phyloP scores from a whole-genome alignment of 2,797 vertebrate species.

The Cyprinodon diabolis region DNA sequence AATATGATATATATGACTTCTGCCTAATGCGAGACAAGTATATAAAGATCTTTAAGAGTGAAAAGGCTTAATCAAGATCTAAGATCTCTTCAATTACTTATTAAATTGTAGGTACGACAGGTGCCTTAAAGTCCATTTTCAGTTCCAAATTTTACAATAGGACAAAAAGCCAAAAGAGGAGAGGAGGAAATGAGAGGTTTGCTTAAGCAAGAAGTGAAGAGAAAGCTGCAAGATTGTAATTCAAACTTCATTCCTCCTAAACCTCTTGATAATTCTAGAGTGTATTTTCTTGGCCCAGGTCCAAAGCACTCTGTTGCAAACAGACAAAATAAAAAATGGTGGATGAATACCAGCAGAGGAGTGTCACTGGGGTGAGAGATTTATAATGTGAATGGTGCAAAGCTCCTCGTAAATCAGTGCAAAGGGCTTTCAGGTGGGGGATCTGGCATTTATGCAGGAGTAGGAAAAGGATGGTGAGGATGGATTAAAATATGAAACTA shows the following conservation, averaged over 20 bases:
- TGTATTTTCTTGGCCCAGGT: constrained; percentile 86
- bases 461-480: constrained; percentile 8
- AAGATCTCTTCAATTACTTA: neutral
- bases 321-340: constrained; percentile 78
- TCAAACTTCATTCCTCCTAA: constrained; percentile 77
- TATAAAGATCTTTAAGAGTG: neutral
- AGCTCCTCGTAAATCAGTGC: constrained; percentile 86
- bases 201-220: constrained; percentile 10
- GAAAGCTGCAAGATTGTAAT: constrained; percentile 59
- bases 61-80: neutral
- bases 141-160: constrained; percentile 22
- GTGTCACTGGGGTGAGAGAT: constrained; percentile 86
- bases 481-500: constrained; percentile 30
- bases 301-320: constrained; percentile 84
- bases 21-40: neutral
- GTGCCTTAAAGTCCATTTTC: constrained; percentile 17
- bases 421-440: constrained; percentile 81
- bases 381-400: constrained; percentile 85
- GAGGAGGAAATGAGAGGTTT: constrained; percentile 8
- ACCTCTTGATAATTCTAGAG: constrained; percentile 85
- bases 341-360: constrained; percentile 89
- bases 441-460: constrained; percentile 77
- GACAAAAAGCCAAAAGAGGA: constrained; percentile 36
- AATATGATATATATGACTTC: neutral
- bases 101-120: constrained; percentile 1